Evolutionary conservation across 30 jellyfish, hydroid and myxozoan species (phyloP).

Genomic region (Cassiopea andromeda): DNA sequence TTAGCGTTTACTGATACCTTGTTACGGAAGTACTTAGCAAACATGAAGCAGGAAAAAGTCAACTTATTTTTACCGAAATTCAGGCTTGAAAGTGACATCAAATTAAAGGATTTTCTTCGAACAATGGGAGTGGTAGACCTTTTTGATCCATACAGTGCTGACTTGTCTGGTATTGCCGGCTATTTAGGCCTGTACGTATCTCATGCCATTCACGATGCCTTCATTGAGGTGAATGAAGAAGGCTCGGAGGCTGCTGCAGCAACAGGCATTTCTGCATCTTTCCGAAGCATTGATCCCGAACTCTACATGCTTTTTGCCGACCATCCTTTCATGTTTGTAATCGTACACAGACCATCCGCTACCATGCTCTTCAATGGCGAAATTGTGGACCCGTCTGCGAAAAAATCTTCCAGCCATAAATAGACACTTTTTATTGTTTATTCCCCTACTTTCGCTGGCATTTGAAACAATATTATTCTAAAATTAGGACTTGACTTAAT

Average conservation of each 20-base stretch:
- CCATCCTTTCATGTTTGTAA: slow-evolving; percentile 60
- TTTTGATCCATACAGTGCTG: slow-evolving; percentile 66
- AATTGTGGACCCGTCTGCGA: slow-evolving; percentile 52
- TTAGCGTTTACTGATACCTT: slow-evolving; percentile 4
- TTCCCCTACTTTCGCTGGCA: too few relatives aligned
- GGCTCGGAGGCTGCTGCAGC: slow-evolving; percentile 91
- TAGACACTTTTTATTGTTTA: not conserved
- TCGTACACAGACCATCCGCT: slow-evolving; percentile 52
- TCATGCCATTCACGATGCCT: slow-evolving; percentile 73
- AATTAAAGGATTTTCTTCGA: slow-evolving; percentile 50
- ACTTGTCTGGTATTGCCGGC: slow-evolving; percentile 62
- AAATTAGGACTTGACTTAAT: too few relatives aligned
- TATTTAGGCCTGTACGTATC: slow-evolving; percentile 57
- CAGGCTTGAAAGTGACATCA: slow-evolving; percentile 49
- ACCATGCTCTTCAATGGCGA: slow-evolving; percentile 63
- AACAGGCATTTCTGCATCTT: slow-evolving; percentile 43
- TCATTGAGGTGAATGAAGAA: slow-evolving; percentile 70
- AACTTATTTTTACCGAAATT: slow-evolving; percentile 53
- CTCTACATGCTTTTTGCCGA: slow-evolving; percentile 18
- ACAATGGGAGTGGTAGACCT: slow-evolving; percentile 56
- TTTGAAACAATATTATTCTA: too few relatives aligned
- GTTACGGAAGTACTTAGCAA: slow-evolving; percentile 20
- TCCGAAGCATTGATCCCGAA: slow-evolving; percentile 51
- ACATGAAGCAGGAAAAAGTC: slow-evolving; percentile 20
- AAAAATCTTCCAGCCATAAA: not conserved